Conservation (phyloP, 2,888 invertebrate species). For the Mesorhabditis spiculigera region DNA sequence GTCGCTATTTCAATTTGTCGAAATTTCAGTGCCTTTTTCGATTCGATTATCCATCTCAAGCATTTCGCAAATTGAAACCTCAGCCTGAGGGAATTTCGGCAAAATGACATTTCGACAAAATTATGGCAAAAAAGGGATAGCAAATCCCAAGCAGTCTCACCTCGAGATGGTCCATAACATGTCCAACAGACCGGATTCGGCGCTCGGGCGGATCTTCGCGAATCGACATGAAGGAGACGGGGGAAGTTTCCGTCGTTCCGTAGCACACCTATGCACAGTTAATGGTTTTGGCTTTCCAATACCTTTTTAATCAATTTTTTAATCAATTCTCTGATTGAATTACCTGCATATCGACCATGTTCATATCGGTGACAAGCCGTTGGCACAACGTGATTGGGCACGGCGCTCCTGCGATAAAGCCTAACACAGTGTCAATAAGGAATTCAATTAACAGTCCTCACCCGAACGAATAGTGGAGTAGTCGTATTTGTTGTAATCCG, state of each 20-base stretch:
- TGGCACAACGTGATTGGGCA: conserved; percentile 66
- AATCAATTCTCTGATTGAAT: no score
- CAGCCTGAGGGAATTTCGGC: no score
- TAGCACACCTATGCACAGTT: conserved; percentile 62
- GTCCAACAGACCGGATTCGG: conserved; percentile 65
- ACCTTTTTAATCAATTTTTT: neutral
- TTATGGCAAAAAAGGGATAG: no score
- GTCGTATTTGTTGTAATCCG: conserved; percentile 59
- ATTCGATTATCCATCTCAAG: no score
- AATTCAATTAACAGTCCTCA: conserved; percentile 7
- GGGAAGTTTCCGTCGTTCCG: conserved; percentile 68
- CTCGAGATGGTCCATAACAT: conserved; percentile 65
- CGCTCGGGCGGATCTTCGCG: conserved; percentile 63
- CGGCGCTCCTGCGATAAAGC: conserved; percentile 73
- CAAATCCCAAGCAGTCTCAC: conserved; percentile 49
- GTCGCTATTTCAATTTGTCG: no score
- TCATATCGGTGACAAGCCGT: conserved; percentile 61
- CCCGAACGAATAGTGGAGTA: conserved; percentile 51
- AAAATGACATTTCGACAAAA: no score
- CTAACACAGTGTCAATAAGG: conserved; percentile 58
- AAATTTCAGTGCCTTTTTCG: no score
- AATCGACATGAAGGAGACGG: conserved; percentile 65
- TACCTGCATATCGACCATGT: conserved; percentile 56
- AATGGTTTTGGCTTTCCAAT: conserved; percentile 58
- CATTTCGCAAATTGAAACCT: no score